These are phyloP conservation scores for Ctena decussata DNA, from an alignment of 2,888 invertebrate genomes.

Conservation along the genomic window DNA sequence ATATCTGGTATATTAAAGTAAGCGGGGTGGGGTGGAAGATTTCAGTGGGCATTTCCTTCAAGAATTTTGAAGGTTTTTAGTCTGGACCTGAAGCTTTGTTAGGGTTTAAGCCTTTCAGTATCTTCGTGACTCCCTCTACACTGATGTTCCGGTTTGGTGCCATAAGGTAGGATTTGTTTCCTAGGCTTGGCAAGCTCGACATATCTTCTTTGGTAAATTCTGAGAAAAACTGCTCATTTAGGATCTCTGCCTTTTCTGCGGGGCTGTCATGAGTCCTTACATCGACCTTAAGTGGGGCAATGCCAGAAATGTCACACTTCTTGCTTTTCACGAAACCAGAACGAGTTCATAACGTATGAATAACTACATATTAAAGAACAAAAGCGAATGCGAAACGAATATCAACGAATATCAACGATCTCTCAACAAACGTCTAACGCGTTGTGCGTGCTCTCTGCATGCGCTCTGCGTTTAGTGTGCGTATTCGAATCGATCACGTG, in stretches of 20 bases:
- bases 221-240: background rate
- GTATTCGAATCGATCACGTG: too few relatives aligned
- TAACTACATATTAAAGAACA: too few relatives aligned
- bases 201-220: background rate
- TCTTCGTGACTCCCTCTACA: background rate
- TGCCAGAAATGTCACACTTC: background rate
- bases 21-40: background rate
- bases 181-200: background rate
- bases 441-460: too few relatives aligned
- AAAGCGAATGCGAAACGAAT: too few relatives aligned
- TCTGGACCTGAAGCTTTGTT: background rate
- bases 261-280: background rate
- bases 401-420: too few relatives aligned
- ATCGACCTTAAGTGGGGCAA: background rate
- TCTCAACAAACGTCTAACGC: too few relatives aligned
- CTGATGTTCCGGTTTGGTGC: background rate
- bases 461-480: too few relatives aligned
- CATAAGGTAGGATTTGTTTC: background rate
- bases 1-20: background rate
- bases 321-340: background rate
- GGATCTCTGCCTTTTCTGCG: background rate
- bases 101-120: background rate
- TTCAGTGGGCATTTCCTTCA: background rate
- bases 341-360: too few relatives aligned
- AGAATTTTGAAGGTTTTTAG: background rate